Conservation (phyloP, 1,140 invertebrate genomes). For the Bombus affinis region DNA sequence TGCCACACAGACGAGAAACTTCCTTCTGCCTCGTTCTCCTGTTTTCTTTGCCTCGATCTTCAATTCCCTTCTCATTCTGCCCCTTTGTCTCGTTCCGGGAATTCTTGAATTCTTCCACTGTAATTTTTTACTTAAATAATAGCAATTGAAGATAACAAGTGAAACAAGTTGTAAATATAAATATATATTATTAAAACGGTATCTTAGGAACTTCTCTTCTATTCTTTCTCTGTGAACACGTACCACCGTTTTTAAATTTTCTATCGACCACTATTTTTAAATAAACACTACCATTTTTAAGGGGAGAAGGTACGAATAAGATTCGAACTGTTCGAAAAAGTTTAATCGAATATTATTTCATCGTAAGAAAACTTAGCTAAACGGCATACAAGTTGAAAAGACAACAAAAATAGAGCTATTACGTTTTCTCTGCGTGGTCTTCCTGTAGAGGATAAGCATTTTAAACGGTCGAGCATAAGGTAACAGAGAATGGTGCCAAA, state of each 20-base stretch:
- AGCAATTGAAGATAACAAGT: no score
- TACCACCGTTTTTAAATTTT: no score
- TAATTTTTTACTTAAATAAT: conserved; percentile 6
- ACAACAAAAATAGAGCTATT: no score
- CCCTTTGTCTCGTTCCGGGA: not conserved
- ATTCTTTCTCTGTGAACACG: no score
- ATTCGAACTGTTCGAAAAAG: not conserved
- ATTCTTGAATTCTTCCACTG: not conserved
- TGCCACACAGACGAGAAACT: conserved; percentile 30
- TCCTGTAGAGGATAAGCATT: not conserved
- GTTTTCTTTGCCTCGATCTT: conserved; percentile 17
- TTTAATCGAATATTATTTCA: not conserved
- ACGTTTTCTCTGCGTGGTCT: no score
- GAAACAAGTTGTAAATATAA: not conserved
- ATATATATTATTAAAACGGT: not conserved
- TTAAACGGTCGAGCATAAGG: not conserved
- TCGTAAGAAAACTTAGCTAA: not conserved
- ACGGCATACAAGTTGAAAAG: no score
- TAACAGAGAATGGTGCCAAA: not conserved
- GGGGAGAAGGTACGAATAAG: not conserved
- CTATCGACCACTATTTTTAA: not conserved
- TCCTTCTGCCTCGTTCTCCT: not conserved
- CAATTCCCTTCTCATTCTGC: conserved; percentile 7
- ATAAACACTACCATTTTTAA: not conserved
- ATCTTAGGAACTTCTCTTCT: not conserved